Evolutionary conservation across 2,888 invertebrate genomes (phyloP), one percentile per base, ranked within the genome.

Genomic region (Crioceris asparagi): DNA sequence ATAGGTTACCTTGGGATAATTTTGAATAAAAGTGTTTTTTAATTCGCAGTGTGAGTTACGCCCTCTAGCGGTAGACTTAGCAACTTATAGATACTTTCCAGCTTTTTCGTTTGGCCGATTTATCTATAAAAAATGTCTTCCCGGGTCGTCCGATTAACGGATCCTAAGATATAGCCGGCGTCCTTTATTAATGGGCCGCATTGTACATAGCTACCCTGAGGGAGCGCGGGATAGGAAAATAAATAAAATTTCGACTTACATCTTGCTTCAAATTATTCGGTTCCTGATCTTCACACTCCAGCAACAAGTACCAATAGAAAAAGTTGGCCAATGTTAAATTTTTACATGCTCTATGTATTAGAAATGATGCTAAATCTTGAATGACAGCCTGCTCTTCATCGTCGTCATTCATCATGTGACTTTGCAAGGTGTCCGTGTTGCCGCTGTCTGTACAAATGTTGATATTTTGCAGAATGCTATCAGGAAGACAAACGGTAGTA

Each of bases 301-400:
- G 87, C 40, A 84, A 74, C 47, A 93, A 69, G 68, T 91, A 92
- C 98, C 98, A 98, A 68, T 90, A 97, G 51, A 99, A 81, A 64
- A 96, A 97, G 70, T 96, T 97, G 32, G 93, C 93, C 30, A 98
- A 68, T 11, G 78, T 82, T 33, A 83, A 77, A 71, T 96, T 93
- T 55, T 77, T 76, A 62, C 88, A 85, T 1, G 96, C 92, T 37
- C 94, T 74, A 34, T 77, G 74, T 47, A 97, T 91, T 10, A 97
- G 74, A 69, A 96, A 96, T 34, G 86, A 81, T 0, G 92, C 85
- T 32, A 97, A 71, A 67, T 91, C 87, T 15, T 69, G 67, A 0
- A 64, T 38, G 4, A 14, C 7, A 11, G 15, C 27, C 27, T 27
- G 27, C 7, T 14, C 27, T 14, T 27, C 27, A n/a, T 46, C 44